These are phyloP conservation scores for Clarias magur DNA, from an alignment of 2,113 vertebrate genomes.

Conservation along the genomic window DNA sequence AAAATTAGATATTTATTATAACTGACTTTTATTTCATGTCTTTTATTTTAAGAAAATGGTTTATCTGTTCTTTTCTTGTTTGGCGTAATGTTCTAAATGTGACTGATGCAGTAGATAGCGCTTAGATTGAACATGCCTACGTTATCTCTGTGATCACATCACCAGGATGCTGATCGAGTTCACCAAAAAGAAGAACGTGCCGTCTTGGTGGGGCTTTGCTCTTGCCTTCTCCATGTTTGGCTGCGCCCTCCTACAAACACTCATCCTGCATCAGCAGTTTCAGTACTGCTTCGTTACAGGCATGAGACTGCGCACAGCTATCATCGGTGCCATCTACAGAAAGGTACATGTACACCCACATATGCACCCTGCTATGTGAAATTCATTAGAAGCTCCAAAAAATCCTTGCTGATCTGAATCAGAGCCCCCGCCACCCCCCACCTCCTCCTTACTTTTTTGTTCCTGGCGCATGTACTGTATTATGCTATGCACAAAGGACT, in stretches of 20 bases:
- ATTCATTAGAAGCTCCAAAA: not conserved
- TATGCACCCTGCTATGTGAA: not conserved
- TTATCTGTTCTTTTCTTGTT: not conserved
- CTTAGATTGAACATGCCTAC: not conserved
- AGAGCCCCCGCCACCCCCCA: not conserved
- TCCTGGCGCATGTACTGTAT: too few species aligned
- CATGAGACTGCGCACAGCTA: conserved; percentile 84
- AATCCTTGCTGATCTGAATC: not conserved
- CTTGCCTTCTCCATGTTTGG: conserved; percentile 90
- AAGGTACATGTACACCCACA: conserved; percentile 75
- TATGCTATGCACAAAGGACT: not conserved
- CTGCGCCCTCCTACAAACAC: conserved; percentile 81
- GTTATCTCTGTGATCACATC: not conserved
- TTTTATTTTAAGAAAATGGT: not conserved
- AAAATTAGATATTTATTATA: too few species aligned
- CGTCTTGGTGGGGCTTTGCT: conserved; percentile 90
- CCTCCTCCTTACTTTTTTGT: too few species aligned
- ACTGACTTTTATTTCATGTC: not conserved
- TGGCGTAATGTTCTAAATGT: not conserved
- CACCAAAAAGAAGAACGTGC: conserved; percentile 75
- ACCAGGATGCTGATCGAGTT: conserved; percentile 85
- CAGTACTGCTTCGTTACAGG: conserved; percentile 86
- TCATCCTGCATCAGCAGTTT: conserved; percentile 87
- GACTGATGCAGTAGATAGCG: too few species aligned
- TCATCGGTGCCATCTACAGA: conserved; percentile 88